phyloP scores from a whole-genome alignment of 2,888 invertebrate genomes.

The Ecdyonurus torrentis region DNA sequence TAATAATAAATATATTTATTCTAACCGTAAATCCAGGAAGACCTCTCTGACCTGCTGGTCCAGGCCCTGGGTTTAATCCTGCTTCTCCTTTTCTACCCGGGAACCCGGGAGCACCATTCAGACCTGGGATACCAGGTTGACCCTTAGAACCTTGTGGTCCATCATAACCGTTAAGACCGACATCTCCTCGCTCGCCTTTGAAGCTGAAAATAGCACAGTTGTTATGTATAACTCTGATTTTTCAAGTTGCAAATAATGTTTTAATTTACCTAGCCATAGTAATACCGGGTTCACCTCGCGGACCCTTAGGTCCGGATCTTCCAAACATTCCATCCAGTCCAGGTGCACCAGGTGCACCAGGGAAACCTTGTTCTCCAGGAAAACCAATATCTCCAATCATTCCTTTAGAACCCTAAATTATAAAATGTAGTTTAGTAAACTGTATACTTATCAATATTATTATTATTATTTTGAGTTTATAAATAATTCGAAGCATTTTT shows the following conservation, averaged over 20 bases:
- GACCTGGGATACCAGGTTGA: slow-evolving; percentile 33
- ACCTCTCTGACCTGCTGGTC: slow-evolving; percentile 25
- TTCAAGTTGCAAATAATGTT: no score
- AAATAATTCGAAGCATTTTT: no score
- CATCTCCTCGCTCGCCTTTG: slow-evolving; percentile 33
- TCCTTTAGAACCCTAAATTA: neutral
- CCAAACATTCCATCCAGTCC: slow-evolving; percentile 31
- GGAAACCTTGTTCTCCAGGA: slow-evolving; percentile 31
- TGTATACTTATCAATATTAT: no score
- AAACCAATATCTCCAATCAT: slow-evolving; percentile 31
- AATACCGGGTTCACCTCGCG: slow-evolving; percentile 9
- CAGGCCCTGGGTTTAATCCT: slow-evolving; percentile 21
- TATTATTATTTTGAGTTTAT: no score
- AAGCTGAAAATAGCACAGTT: no score
- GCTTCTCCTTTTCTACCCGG: slow-evolving; percentile 19
- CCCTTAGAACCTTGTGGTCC: slow-evolving; percentile 34
- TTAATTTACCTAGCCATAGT: neutral
- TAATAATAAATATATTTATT: no score
- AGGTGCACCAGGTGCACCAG: slow-evolving; percentile 34
- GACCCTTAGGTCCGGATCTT: neutral
- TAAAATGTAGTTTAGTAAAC: neutral
- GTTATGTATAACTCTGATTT: no score
- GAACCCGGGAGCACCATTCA: slow-evolving; percentile 28
- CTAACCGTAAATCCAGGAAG: slow-evolving; percentile 20
- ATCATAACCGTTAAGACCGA: slow-evolving; percentile 28